Conservation (phyloP, 2,113 vertebrate species). For the Typhlomys cinereus region DNA sequence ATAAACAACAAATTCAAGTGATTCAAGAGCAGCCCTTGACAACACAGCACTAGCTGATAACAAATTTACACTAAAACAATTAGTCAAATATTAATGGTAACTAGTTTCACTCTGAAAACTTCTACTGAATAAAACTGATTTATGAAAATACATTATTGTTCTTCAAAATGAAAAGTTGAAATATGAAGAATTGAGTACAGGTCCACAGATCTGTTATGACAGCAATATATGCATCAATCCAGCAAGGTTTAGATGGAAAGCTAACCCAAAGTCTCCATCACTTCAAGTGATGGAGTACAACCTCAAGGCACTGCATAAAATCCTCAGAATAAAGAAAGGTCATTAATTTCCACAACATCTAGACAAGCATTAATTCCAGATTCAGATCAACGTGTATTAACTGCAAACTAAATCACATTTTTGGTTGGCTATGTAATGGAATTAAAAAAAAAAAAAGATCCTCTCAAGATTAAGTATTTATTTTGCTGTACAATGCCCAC, state of each 20-base stretch:
- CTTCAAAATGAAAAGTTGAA: conserved; percentile 66
- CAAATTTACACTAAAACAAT: background rate
- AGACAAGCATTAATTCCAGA: background rate
- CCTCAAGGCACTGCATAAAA: background rate
- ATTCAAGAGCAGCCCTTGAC: background rate
- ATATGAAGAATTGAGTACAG: conserved; percentile 38
- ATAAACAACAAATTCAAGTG: background rate
- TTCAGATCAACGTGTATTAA: conserved; percentile 14
- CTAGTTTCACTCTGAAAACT: conserved; percentile 39
- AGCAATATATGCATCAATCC: background rate
- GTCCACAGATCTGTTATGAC: conserved; percentile 41
- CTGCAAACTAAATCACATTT: conserved; percentile 29
- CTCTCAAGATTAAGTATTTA: conserved; percentile 13
- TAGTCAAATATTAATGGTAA: background rate
- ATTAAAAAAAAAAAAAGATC: background rate
- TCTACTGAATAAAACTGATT: background rate
- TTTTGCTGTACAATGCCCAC: conserved; percentile 4
- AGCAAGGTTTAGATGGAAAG: conserved; percentile 32
- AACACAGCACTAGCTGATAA: background rate
- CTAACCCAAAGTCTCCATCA: background rate
- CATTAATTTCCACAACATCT: background rate
- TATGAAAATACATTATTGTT: conserved; percentile 6
- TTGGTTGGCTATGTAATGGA: background rate
- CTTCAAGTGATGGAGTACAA: background rate
- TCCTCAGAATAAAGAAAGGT: background rate